Base-by-base conservation (phyloP, 2,888 invertebrate genomes). In the Chaetoderma sp. region DNA sequence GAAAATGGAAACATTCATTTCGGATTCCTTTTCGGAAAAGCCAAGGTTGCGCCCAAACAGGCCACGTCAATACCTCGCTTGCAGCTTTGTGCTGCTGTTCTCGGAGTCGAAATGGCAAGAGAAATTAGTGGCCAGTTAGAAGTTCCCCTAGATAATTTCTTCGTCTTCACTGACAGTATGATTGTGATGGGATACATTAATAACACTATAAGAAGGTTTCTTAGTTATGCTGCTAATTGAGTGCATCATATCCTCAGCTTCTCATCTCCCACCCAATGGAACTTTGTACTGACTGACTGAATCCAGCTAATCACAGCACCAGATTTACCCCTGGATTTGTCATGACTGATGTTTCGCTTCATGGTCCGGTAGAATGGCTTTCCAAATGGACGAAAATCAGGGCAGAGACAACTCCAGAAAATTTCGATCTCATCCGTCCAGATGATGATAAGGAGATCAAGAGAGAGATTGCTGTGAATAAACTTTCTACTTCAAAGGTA, bases 21-120 rank as follows among this genome's bases (percentile, higher is more conserved):
- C 2, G 32, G 60, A 33, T 62, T 66, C 4, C 27, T 66, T 18
- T 13, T 58, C 5, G 67, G 68, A 6, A 68, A 70, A 44, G 28
- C 65, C 21, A 68, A 61, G 32, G 50, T 68, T 8, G 60, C 70
- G 49, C 70, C 70, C 5, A 33, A 54, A 28, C 60, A 61, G 50
- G 57, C 64, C 16, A 57, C 50, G 28, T 62, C 65, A 16, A 55
- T 65, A 3, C 65, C 65, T 8, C 25, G 62, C 18, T 25, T 65
- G 27, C 62, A 65, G 36, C 49, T 65, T 13, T 54, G 52, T 16
- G 65, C 65, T 13, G 63, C 65, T 10, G 61, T 63, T 4, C 28
- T 63, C 3, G 52, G 56, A 4, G 49, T 45, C 5, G 57, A 63
- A 39, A n/a, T 63, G 5, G 39, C 42, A 4, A 33, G 58, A 21